Percentiles rank a stretch among this genome's conserved stretches.
phyloP scores from a whole-genome alignment of 1,140 invertebrate genomes.

The Rhysida immarginata region DNA sequence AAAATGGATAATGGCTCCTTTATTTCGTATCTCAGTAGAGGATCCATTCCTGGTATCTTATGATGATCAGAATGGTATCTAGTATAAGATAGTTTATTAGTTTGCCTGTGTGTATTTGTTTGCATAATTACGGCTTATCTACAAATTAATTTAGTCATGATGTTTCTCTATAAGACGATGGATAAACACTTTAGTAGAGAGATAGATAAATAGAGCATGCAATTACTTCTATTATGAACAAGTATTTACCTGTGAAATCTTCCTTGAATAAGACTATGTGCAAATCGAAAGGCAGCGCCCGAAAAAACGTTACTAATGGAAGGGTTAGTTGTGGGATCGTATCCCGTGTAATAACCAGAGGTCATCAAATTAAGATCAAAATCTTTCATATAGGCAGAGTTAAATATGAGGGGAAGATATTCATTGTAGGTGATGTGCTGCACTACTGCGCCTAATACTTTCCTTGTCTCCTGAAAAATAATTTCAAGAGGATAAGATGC shows the following conservation, averaged over 20 bases:
- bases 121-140: no score
- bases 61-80: not conserved
- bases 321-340: slow-evolving; percentile 37
- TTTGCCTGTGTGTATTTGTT: no score
- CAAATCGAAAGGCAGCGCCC: slow-evolving; percentile 42
- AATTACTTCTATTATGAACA: not conserved
- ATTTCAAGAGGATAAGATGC: no score
- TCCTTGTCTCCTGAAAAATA: slow-evolving; percentile 44
- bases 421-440: slow-evolving; percentile 77
- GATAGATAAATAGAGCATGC: no score
- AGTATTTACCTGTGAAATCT: slow-evolving; percentile 35
- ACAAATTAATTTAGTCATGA: no score
- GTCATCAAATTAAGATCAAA: slow-evolving; percentile 16
- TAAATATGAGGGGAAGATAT: slow-evolving; percentile 65
- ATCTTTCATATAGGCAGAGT: slow-evolving; percentile 25
- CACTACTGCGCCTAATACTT: slow-evolving; percentile 67
- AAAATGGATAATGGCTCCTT: slow-evolving; percentile 1
- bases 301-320: slow-evolving; percentile 42
- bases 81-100: no score
- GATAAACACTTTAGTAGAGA: no score
- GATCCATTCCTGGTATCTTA: not conserved
- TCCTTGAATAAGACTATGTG: slow-evolving; percentile 36
- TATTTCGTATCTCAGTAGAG: not conserved
- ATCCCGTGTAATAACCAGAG: slow-evolving; percentile 26
- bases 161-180: no score